Evolutionary conservation across 2,888 invertebrate species (phyloP), one percentile per base, ranked within the genome.

Genomic region (Bugulina stolonifera): DNA sequence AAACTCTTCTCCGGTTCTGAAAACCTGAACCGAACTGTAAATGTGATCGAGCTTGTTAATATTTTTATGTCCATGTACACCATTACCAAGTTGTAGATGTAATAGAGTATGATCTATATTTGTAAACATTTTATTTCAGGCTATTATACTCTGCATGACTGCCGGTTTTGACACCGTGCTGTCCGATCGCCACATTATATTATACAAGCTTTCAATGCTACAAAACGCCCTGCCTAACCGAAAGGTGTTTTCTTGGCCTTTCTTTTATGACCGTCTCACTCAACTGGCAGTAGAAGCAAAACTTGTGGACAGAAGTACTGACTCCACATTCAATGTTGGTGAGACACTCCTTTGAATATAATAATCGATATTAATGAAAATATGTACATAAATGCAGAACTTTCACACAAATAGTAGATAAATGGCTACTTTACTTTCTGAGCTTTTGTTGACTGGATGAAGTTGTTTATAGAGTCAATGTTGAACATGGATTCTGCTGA

Each of bases 131-230:
- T 18, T 43, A 18, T 18, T 64, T 2, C 64, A 64, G 64, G 64
- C 32, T 3, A 32, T 96, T 75, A 89, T 94, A 72, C 90, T 91
- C 87, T 98, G 98, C 84, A 86, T 99, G 86, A 98, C 99, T 87
- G 92, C 93, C 0, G 98, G 99, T 87, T 99, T 99, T 86, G 99
- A 99, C 87, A 89, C 93, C 74, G 95, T 98, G 75, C 94, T 97
- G 74, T 91, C 93, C 74, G 99, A 99, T 85, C 89, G 99, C 55
- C 95, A 97, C 0, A 92, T 98, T 89, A 93, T 99, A 35, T 88
- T 99, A 55, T 95, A 97, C 83, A 93, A 94, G 0, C 89, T 99
- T 72, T 94, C 94, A 84, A 93, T 97, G 82, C 88, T 99, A 3
- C 93, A 95, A 82, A 95, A 94, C 83, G 91, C 93, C 1, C 88